Evolutionary conservation across 1,140 invertebrate species (phyloP).

Genomic region (Apis florea): DNA sequence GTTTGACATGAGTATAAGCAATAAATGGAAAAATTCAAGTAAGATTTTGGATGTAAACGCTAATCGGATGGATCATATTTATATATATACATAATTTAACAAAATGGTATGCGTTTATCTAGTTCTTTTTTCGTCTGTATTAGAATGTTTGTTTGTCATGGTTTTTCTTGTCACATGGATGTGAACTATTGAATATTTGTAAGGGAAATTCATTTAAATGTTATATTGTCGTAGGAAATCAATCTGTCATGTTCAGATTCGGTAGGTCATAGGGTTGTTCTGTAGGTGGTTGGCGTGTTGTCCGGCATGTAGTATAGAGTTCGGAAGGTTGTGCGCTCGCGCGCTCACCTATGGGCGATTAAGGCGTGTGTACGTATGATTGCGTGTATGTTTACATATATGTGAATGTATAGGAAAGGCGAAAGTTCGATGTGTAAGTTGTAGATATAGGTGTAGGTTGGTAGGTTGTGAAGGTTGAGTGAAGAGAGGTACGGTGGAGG

Average conservation of each 20-base stretch:
- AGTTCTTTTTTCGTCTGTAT: constrained; percentile 19
- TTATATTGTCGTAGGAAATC: not conserved
- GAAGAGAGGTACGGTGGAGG: constrained; percentile 51
- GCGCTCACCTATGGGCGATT: constrained; percentile 26
- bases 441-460: constrained; percentile 59
- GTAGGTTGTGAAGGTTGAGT: constrained; percentile 62
- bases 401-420: constrained; percentile 9
- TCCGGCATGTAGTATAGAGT: constrained; percentile 42
- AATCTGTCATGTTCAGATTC: constrained; percentile 32
- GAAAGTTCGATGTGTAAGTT: constrained; percentile 35
- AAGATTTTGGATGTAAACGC: not conserved
- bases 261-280: constrained; percentile 50
- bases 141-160: not conserved
- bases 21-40: not conserved
- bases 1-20: not conserved
- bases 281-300: constrained; percentile 48
- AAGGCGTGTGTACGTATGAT: not conserved
- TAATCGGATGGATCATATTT: constrained; percentile 10
- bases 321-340: constrained; percentile 49
- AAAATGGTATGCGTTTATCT: constrained; percentile 41
- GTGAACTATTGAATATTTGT: not conserved
- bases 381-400: constrained; percentile 4
- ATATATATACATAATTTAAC: constrained; percentile 36
- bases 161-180: too few species aligned
- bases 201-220: not conserved